Evolutionary conservation across 2,797 vertebrate genomes (phyloP).

Genomic region (Oreochromis mossambicus): DNA sequence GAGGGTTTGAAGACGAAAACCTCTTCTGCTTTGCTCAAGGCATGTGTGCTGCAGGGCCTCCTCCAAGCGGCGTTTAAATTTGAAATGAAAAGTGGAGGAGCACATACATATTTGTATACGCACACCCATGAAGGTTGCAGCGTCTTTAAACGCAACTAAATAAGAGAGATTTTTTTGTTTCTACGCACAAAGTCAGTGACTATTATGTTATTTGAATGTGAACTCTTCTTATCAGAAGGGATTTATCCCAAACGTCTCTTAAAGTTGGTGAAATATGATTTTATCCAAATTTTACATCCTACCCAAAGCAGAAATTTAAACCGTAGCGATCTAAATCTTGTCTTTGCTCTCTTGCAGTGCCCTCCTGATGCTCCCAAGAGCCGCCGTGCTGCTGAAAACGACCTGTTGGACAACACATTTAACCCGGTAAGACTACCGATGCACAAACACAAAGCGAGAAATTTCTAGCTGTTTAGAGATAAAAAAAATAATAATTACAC

Average conservation of each 20-base stretch:
- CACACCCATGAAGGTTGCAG: not conserved
- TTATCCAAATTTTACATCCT: not conserved
- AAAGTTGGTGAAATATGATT: not conserved
- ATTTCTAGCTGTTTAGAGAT: not conserved
- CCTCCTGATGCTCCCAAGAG: conserved; percentile 84
- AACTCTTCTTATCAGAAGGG: not conserved
- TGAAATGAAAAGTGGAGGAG: conserved; percentile 34
- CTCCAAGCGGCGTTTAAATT: conserved; percentile 57
- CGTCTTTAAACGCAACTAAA: not conserved
- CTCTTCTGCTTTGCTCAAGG: conserved; percentile 24
- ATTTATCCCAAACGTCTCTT: not conserved
- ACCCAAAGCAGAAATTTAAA: not conserved
- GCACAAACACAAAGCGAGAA: not conserved
- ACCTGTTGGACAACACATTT: conserved; percentile 83
- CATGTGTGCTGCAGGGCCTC: conserved; percentile 48
- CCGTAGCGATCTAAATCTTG: not conserved
- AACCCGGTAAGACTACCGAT: conserved; percentile 66
- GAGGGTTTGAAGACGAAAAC: conserved; percentile 22
- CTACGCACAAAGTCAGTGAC: not conserved
- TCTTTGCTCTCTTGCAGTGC: conserved; percentile 73
- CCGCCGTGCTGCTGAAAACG: conserved; percentile 86
- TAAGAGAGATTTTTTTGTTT: not conserved
- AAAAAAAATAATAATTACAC: not conserved
- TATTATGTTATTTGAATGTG: not conserved
- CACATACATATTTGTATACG: not conserved